Evolutionary conservation across 2,797 vertebrate species (phyloP).

Genomic region (Sebastes nivosus): DNA sequence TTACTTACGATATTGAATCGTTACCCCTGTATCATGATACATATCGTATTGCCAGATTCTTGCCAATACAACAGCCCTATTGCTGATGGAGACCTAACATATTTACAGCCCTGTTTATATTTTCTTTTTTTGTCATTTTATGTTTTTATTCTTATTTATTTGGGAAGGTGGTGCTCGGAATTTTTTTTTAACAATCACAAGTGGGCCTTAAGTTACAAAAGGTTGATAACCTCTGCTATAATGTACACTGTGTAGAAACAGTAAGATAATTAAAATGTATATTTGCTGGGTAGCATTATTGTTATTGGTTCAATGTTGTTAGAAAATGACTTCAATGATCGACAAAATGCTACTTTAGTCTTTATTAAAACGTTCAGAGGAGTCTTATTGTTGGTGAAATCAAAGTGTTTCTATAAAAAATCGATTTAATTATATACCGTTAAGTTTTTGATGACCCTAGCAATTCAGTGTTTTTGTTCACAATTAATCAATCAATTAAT

Average conservation of each 20-base stretch:
- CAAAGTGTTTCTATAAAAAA: background rate
- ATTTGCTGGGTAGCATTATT: background rate
- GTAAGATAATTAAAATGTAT: background rate
- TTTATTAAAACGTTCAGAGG: background rate
- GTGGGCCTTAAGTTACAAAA: no score
- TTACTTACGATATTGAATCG: no score
- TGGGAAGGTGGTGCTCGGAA: no score
- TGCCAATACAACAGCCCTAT: no score
- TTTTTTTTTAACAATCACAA: no score
- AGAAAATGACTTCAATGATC: background rate
- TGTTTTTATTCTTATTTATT: no score
- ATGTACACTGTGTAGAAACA: background rate
- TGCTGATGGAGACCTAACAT: no score
- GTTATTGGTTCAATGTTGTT: background rate
- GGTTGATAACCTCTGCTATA: no score
- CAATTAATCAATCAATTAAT: background rate
- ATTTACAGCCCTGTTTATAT: no score
- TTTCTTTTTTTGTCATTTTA: no score
- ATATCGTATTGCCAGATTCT: no score
- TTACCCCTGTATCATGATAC: no score
- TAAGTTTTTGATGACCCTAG: background rate
- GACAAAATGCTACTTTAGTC: background rate
- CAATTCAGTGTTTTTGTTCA: background rate
- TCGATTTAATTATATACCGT: accelerated
- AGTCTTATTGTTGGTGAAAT: background rate